Percentiles rank a stretch among this genome's conserved stretches.
Evolutionary conservation across 2,113 vertebrate genomes (phyloP).

Genomic region (Tonatia bakeri): DNA sequence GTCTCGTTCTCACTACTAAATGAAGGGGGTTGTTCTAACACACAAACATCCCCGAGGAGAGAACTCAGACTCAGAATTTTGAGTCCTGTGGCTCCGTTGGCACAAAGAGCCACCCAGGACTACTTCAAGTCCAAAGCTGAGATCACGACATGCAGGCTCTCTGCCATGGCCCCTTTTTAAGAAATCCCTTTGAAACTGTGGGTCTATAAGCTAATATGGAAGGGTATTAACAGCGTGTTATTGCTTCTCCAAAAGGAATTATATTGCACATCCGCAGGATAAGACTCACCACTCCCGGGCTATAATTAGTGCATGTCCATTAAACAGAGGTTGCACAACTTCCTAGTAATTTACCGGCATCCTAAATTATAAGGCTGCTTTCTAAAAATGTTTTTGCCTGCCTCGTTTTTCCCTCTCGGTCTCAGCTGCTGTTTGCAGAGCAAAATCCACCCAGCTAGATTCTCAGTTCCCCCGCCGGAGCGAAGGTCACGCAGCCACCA

Average conservation of each 20-base stretch:
- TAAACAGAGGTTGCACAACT: conserved; percentile 70
- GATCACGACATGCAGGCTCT: neutral
- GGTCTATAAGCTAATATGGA: neutral
- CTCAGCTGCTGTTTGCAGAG: neutral
- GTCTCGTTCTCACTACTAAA: neutral
- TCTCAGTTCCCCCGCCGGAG: neutral
- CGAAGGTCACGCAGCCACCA: neutral
- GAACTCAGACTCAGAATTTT: neutral
- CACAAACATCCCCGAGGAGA: neutral
- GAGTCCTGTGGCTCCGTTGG: neutral
- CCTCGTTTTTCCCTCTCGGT: neutral
- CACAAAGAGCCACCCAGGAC: neutral
- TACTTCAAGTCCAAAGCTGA: neutral
- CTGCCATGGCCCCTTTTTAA: neutral
- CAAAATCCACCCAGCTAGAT: neutral
- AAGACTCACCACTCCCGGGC: conserved; percentile 10
- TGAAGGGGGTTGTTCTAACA: neutral
- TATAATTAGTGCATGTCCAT: conserved; percentile 70
- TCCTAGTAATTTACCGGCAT: conserved; percentile 71
- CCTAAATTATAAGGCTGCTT: conserved; percentile 52
- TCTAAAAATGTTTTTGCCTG: conserved; percentile 11
- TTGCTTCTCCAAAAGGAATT: conserved; percentile 56
- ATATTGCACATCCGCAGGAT: conserved; percentile 43
- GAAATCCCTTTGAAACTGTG: neutral
- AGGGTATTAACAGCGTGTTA: neutral